Base-by-base conservation (phyloP, 2,113 vertebrate species). In the human region DNA sequence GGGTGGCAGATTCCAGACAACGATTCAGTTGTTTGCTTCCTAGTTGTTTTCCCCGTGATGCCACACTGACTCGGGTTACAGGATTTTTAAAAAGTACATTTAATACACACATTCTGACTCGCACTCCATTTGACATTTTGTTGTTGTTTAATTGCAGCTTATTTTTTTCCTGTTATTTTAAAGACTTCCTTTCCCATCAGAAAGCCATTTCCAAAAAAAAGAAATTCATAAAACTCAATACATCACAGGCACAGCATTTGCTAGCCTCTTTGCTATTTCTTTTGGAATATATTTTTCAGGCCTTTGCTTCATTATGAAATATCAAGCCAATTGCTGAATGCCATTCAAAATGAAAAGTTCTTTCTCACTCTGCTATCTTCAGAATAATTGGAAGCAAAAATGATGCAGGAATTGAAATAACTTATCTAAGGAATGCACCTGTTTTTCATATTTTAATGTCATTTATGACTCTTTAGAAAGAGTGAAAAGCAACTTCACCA, bases 331-430 rank as follows among this genome's bases (percentile, higher is more conserved):
- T 97, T 78, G 83, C 83, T 95, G 66, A 96, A 93, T 80, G 45
- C 16, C 80, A 88, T 94, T 85, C 23, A 92, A 97, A 95, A 89
- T 92, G 82, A 93, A 91, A 96, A 92, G 75, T 82, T 97, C 40
- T 93, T 97, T 66, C 89, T 95, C 70, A 17, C 64, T 30, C 52
- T 95, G 90, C 79, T 97, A 72, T 85, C 75, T 97, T 98, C 81
- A 97, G 79, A 96, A 97, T 97, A 95, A 97, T 84, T 94, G 86
- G 88, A 89, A 94, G 55, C 80, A 93, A 93, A 43, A 97, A 88
- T 88, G 79, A 97, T 90, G 86, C 32, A 95, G 87, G 75, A 93
- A 89, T 97, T 38, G 23, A 96, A 97, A 91, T 94, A 91, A 95
- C 30, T 96, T 97, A 98, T 95, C 96, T 94, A 87, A 23, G 61